These are phyloP conservation scores for Halictus quadricinctus DNA, from an alignment of 2,888 invertebrate species.

Conservation along the genomic window DNA sequence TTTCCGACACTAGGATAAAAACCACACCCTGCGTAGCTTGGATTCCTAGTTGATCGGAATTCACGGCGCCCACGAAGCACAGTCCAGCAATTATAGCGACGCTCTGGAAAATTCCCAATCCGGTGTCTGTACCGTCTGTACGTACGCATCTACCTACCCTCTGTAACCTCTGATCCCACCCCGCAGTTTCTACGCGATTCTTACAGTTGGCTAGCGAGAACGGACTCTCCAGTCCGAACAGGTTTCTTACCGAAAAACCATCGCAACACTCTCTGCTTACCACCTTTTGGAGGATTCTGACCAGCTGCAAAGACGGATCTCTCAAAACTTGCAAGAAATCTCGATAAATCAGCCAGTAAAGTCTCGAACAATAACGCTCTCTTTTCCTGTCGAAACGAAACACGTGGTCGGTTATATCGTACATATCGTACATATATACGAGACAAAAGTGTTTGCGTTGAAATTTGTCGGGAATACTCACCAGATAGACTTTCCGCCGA, in stretches of 20 bases:
- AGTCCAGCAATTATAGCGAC: conserved; percentile 91
- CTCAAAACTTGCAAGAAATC: conserved; percentile 89
- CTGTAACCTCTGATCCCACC: background rate
- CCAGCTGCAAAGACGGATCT: conserved; percentile 91
- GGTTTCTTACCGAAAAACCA: background rate
- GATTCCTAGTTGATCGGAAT: conserved; percentile 90
- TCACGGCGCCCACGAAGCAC: conserved; percentile 91
- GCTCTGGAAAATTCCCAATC: conserved; percentile 77
- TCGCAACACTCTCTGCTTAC: conserved; percentile 83
- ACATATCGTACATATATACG: background rate
- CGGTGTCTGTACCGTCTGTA: background rate
- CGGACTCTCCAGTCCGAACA: background rate
- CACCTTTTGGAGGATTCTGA: conserved; percentile 92
- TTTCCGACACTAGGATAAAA: conserved; percentile 94
- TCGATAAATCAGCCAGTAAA: conserved; percentile 90
- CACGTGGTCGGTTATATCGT: background rate
- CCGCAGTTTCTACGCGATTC: background rate
- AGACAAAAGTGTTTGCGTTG: too few species aligned
- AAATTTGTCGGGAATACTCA: conserved; percentile 10
- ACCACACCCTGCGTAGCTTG: conserved; percentile 94
- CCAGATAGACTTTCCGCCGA: background rate
- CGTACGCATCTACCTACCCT: too few species aligned
- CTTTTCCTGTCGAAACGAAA: conserved; percentile 80
- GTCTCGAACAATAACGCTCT: conserved; percentile 88
- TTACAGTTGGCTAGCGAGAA: background rate